Evolutionary conservation across 2,113 vertebrate genomes (phyloP).

Genomic region (Trichomycterus rosablanca): DNA sequence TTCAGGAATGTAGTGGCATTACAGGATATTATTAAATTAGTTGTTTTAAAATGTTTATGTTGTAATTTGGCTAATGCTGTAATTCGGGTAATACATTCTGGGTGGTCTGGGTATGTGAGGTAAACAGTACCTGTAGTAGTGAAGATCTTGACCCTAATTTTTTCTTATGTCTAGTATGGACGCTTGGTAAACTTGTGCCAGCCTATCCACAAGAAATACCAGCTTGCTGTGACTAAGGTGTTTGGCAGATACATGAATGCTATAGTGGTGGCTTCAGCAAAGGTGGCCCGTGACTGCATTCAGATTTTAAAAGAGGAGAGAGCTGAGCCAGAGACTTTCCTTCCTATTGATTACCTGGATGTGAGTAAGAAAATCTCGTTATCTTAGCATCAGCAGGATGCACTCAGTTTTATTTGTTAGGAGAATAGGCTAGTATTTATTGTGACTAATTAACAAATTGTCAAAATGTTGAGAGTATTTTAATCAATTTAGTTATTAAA

Average conservation of each 20-base stretch:
- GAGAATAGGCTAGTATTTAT: no score
- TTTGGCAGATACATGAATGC: constrained; percentile 82
- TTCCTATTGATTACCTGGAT: constrained; percentile 86
- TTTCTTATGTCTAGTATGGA: constrained; percentile 73
- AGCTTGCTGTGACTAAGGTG: constrained; percentile 88
- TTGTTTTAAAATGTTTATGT: no score
- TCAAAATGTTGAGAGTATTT: no score
- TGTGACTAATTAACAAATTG: no score
- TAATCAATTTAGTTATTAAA: no score
- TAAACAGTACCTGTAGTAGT: no score
- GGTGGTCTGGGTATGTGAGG: not conserved
- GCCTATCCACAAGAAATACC: constrained; percentile 93
- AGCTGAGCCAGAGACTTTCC: constrained; percentile 87
- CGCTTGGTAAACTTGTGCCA: constrained; percentile 85
- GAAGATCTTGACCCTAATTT: not conserved
- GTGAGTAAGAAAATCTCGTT: constrained; percentile 63
- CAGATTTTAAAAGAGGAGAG: constrained; percentile 80
- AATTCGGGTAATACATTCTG: no score
- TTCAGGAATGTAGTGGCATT: no score
- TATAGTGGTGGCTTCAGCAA: constrained; percentile 84
- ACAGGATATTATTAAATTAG: no score
- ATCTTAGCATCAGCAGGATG: no score
- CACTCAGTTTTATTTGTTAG: no score
- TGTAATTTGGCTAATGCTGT: no score
- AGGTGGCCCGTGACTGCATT: constrained; percentile 85